Conservation (phyloP, 2,113 vertebrate genomes). For the Cottus gobio region DNA sequence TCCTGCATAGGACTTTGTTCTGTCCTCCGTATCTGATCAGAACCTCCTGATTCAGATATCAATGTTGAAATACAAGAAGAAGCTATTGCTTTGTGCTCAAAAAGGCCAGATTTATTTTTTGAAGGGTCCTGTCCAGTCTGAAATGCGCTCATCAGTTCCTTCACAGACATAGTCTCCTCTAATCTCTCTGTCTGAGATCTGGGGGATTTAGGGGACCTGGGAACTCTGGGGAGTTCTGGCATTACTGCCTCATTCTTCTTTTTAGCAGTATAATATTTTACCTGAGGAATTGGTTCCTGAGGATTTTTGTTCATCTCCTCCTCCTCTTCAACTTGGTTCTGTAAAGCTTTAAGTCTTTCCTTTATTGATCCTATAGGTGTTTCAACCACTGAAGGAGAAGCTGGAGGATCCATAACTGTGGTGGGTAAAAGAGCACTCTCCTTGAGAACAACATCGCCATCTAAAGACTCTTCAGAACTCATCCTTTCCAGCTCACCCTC, state of each 20-base stretch:
- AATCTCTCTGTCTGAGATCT: slow-evolving; percentile 89
- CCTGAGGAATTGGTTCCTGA: slow-evolving; percentile 61
- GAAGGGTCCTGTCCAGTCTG: slow-evolving; percentile 96
- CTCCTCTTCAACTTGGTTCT: slow-evolving; percentile 91
- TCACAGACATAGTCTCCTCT: slow-evolving; percentile 96
- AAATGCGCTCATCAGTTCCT: slow-evolving; percentile 96
- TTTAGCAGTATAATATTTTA: slow-evolving; percentile 49
- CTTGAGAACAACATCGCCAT: slow-evolving; percentile 84
- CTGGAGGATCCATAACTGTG: slow-evolving; percentile 73
- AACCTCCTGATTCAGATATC: slow-evolving; percentile 39
- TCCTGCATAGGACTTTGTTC: slow-evolving; percentile 31
- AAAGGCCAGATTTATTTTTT: slow-evolving; percentile 91
- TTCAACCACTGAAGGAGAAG: slow-evolving; percentile 91
- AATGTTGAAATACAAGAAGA: slow-evolving; percentile 45
- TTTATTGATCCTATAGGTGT: slow-evolving; percentile 97
- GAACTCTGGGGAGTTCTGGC: slow-evolving; percentile 77
- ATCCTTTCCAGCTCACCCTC: slow-evolving; percentile 83
- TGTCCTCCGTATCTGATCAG: not conserved
- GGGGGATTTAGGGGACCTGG: slow-evolving; percentile 86
- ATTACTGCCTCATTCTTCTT: slow-evolving; percentile 71
- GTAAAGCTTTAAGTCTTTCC: slow-evolving; percentile 93
- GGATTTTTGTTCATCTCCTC: slow-evolving; percentile 86
- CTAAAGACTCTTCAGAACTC: slow-evolving; percentile 86
- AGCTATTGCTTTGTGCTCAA: slow-evolving; percentile 89
- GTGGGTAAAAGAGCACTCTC: slow-evolving; percentile 61